Conservation (phyloP, 2,797 vertebrate species). For the Tangara arthus region DNA sequence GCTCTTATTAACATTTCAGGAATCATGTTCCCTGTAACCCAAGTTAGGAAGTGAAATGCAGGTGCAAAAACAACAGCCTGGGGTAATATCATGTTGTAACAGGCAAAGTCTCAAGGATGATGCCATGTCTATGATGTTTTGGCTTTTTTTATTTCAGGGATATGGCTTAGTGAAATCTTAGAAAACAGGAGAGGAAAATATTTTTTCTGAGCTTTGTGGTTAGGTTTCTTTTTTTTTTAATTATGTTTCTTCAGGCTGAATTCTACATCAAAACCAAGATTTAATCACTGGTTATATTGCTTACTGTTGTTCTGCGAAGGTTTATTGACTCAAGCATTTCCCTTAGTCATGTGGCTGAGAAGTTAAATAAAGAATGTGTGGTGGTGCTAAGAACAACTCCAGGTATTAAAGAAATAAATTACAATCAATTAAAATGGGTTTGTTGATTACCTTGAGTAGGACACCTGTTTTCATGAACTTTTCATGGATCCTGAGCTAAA, state of each 20-base stretch:
- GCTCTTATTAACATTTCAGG: conserved; percentile 28
- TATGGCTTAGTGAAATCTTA: background rate
- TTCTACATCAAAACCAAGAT: conserved; percentile 16
- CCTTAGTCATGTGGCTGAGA: background rate
- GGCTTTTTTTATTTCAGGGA: background rate
- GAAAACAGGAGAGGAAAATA: background rate
- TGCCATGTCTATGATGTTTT: background rate
- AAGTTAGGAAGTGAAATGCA: conserved; percentile 52
- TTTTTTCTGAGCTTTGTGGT: conserved; percentile 10
- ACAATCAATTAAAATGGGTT: background rate
- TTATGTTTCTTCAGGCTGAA: conserved; percentile 31
- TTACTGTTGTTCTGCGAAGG: background rate
- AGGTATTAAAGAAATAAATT: background rate
- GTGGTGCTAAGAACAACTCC: accelerated
- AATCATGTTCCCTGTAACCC: conserved; percentile 1
- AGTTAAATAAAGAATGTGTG: background rate
- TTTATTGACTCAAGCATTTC: conserved; percentile 49
- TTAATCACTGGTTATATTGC: conserved; percentile 42
- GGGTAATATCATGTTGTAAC: conserved; percentile 1
- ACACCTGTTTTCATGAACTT: background rate
- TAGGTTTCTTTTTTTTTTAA: background rate
- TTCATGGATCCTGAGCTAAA: background rate
- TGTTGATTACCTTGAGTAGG: background rate
- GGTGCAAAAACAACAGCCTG: conserved; percentile 61
- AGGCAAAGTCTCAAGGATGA: conserved; percentile 25